Evolutionary conservation across 2,888 invertebrate genomes (phyloP).

Genomic region (Zaprionus obscuricornis): DNA sequence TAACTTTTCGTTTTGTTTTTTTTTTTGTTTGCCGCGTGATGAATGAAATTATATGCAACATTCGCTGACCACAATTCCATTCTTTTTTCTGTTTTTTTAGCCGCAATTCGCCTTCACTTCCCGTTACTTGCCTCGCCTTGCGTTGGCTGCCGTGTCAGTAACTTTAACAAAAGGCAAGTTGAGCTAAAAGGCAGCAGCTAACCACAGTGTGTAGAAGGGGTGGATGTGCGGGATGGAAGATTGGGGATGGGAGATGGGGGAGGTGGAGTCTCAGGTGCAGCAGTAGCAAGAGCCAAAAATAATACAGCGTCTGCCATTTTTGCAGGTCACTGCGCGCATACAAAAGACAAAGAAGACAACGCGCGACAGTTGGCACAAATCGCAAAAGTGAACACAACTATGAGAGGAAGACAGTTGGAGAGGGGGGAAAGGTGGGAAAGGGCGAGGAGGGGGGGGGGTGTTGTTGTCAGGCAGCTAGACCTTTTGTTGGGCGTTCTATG

Average conservation of each 20-base stretch:
- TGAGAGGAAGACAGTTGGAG: neutral
- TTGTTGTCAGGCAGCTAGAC: constrained; percentile 12
- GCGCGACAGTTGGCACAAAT: constrained; percentile 75
- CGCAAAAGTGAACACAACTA: constrained; percentile 55
- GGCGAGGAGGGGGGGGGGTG: neutral
- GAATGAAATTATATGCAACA: constrained; percentile 67
- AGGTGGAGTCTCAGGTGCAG: constrained; percentile 10
- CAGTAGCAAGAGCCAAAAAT: constrained; percentile 51
- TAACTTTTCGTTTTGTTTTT: neutral
- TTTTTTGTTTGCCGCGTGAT: constrained; percentile 33
- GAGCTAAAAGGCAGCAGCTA: constrained; percentile 7
- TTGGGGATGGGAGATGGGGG: neutral
- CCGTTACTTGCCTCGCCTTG: constrained; percentile 22
- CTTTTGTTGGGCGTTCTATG: constrained; percentile 59
- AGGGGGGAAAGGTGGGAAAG: neutral
- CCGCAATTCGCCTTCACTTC: too few species aligned
- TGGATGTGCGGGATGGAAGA: neutral
- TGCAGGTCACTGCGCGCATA: constrained; percentile 82
- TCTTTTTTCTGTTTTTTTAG: too few species aligned
- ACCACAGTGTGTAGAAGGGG: constrained; percentile 2
- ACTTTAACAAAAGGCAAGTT: constrained; percentile 37
- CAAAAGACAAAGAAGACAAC: constrained; percentile 68
- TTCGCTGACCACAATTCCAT: constrained; percentile 52
- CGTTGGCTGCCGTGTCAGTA: too few species aligned
- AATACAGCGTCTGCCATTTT: constrained; percentile 79